Base-by-base conservation (phyloP, 2,888 invertebrate species). In the Melinaea menophilus region DNA sequence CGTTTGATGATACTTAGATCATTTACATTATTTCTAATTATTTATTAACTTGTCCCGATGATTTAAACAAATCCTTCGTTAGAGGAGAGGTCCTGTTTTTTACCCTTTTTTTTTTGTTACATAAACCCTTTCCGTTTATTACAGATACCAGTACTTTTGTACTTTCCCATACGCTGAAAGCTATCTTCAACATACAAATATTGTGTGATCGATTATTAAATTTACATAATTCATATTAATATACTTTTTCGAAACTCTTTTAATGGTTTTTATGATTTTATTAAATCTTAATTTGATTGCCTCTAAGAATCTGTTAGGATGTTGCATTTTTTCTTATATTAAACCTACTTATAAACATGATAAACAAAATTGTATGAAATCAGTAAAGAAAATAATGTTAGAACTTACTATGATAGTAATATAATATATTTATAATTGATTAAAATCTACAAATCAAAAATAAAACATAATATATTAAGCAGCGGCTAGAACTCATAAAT, bases 11-110 rank as follows among this genome's bases (percentile, higher is more conserved):
- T 31, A 31, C n/a, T 11, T 51, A 51, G 31, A 5, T 11, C 31
- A 62, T 63, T 66, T 60, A 63, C 64, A 68, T 68, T 68, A 55
- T 59, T 56, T 59, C 47, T 70, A 70, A 71, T 68, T 69, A 69
- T 59, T 56, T 67, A 64, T 69, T 67, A 69, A 68, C 62, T 64
- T 66, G 59, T 64, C 65, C 64, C 64, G 67, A 66, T 58, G 60
- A 67, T 5, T 41, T 5, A 9, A 63, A 66, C 60, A 9, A 63
- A 66, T 57, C 41, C 58, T 61, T 51, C 61, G 64, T 64, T 55
- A 51, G 54, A 47, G 34, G 46, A 41, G 2, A 13, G 2, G 12
- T 7, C 35, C 46, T 37, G 3, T 41, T 37, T 56, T 41, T 41
- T 37, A 13, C n/a, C 11, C n/a, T 37, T n/a, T 51, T 31, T 31